phyloP scores from a whole-genome alignment of 2,113 vertebrate genomes.

The Psephotus haematonotus region DNA sequence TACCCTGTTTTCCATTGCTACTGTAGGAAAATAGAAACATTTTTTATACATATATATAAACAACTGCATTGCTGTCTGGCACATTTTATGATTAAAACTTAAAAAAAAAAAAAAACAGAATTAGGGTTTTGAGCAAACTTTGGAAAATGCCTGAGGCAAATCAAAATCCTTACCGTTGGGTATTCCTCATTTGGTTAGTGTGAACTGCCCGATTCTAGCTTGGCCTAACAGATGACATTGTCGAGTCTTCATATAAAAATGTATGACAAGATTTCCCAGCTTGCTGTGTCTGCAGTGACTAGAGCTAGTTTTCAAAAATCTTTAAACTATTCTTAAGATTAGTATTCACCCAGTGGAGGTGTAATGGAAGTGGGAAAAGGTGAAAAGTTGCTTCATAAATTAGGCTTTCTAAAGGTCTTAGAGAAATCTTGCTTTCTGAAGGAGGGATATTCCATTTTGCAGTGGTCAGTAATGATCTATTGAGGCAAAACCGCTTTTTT shows the following conservation, averaged over 20 bases:
- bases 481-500: background rate
- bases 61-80: background rate
- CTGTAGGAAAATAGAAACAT: background rate
- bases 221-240: background rate
- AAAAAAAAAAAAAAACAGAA: background rate
- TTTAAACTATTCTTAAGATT: background rate
- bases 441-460: background rate
- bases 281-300: background rate
- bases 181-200: background rate
- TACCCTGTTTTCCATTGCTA: background rate
- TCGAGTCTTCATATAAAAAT: background rate
- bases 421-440: background rate
- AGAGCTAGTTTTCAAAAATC: accelerated
- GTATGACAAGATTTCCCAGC: background rate
- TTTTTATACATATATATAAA: background rate
- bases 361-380: background rate
- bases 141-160: background rate
- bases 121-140: background rate
- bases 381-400: background rate
- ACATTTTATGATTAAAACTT: background rate
- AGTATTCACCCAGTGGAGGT: background rate
- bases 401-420: background rate
- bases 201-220: background rate
- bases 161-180: background rate
- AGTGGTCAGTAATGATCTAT: background rate